Conservation (phyloP, 2,113 vertebrate genomes). For the Atherinomorus stipes region DNA sequence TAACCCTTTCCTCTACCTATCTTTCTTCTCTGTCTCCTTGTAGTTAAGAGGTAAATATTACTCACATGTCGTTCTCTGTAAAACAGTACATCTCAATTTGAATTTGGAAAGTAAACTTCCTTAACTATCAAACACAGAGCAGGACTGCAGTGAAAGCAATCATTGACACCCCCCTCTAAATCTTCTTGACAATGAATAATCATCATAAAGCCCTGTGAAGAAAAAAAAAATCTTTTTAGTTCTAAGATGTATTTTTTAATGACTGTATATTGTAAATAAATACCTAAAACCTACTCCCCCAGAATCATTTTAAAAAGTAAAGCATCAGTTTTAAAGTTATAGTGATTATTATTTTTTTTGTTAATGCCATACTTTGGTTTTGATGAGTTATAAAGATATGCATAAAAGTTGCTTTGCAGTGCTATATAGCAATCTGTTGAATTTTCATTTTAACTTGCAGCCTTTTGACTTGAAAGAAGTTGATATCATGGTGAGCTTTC, state of each 20-base stretch:
- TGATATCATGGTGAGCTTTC: conserved; percentile 86
- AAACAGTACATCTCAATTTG: background rate
- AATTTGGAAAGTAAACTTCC: background rate
- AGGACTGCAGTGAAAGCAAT: background rate
- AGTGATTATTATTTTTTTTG: too few species aligned
- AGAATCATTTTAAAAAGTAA: too few species aligned
- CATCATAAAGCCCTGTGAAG: too few species aligned
- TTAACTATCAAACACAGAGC: background rate
- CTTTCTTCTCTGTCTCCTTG: background rate
- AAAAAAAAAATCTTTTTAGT: too few species aligned
- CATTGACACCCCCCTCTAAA: too few species aligned
- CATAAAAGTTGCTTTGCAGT: background rate
- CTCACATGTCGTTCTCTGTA: background rate
- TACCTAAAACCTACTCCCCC: too few species aligned
- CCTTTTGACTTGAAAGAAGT: conserved; percentile 86
- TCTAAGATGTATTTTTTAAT: too few species aligned
- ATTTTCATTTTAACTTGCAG: conserved; percentile 66
- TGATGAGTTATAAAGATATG: background rate
- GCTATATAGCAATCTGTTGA: conserved; percentile 18
- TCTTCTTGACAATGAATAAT: background rate
- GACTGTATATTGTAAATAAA: too few species aligned
- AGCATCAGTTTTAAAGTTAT: too few species aligned
- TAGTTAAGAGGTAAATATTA: background rate
- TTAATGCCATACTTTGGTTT: background rate
- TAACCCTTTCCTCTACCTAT: conserved; percentile 39